phyloP scores from a whole-genome alignment of 2,888 invertebrate genomes.

The Lacanobia oleracea region DNA sequence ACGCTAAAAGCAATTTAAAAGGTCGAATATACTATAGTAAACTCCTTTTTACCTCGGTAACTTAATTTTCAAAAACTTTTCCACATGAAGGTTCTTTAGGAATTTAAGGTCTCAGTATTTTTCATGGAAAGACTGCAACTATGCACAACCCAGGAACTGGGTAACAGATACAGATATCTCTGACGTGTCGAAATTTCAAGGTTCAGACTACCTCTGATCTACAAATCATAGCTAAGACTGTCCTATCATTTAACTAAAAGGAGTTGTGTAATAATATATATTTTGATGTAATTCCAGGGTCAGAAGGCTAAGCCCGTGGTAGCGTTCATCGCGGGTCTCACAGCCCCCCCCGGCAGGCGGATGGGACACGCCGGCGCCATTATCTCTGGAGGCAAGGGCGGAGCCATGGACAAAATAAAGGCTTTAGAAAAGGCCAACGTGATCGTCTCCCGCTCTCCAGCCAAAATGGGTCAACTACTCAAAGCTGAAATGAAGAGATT shows the following conservation, averaged over 20 bases:
- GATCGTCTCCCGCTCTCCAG: constrained; percentile 98
- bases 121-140: too few species aligned
- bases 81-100: too few species aligned
- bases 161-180: background rate
- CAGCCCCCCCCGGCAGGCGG: constrained; percentile 99
- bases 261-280: constrained; percentile 22
- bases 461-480: constrained; percentile 98
- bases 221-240: background rate
- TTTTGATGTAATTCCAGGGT: constrained; percentile 90
- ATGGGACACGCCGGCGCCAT: constrained; percentile 99
- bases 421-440: constrained; percentile 98
- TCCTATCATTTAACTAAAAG: background rate
- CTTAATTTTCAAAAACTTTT: too few species aligned
- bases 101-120: too few species aligned
- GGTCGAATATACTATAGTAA: background rate
- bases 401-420: constrained; percentile 99
- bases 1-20: background rate
- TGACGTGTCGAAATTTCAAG: background rate
- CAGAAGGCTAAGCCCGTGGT: constrained; percentile 98
- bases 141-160: too few species aligned
- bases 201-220: background rate
- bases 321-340: constrained; percentile 99
- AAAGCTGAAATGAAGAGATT: constrained; percentile 97
- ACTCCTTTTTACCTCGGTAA: too few species aligned
- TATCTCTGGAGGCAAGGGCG: constrained; percentile 99